These are phyloP conservation scores for Cyaniris semiargus DNA, from an alignment of 2,888 invertebrate genomes.

Conservation along the genomic window DNA sequence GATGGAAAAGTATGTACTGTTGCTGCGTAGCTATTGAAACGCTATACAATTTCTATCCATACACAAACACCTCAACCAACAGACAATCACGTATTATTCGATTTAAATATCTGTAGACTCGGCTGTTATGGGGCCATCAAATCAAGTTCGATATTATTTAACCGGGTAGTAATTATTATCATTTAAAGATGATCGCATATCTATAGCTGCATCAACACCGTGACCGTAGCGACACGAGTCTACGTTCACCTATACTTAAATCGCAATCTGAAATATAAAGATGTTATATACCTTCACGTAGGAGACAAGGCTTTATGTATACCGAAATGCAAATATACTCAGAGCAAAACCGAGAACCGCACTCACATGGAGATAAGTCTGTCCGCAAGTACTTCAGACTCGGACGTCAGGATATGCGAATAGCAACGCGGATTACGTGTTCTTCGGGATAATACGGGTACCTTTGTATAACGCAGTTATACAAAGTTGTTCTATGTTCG, in stretches of 20 bases:
- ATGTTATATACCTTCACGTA: not conserved
- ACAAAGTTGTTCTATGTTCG: no score
- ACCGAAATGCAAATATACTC: conserved; percentile 5
- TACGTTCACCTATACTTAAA: not conserved
- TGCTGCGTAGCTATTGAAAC: not conserved
- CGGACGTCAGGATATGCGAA: conserved; percentile 5
- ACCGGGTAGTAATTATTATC: not conserved
- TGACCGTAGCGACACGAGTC: not conserved
- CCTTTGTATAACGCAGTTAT: not conserved
- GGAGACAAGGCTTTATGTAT: not conserved
- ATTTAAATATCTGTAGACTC: no score
- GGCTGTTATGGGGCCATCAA: not conserved
- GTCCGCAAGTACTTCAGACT: not conserved
- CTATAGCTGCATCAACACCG: no score
- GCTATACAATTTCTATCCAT: no score
- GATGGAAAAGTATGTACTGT: no score
- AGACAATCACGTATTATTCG: not conserved
- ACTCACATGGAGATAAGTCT: conserved; percentile 6
- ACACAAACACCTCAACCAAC: not conserved
- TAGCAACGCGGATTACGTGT: not conserved
- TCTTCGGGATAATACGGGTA: not conserved
- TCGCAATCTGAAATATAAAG: not conserved
- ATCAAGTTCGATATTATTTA: not conserved
- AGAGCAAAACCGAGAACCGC: not conserved
- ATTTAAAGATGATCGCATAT: no score